Evolutionary conservation across 2,888 invertebrate genomes (phyloP), one percentile per base, ranked within the genome.

Genomic region (Melinaea marsaeus): DNA sequence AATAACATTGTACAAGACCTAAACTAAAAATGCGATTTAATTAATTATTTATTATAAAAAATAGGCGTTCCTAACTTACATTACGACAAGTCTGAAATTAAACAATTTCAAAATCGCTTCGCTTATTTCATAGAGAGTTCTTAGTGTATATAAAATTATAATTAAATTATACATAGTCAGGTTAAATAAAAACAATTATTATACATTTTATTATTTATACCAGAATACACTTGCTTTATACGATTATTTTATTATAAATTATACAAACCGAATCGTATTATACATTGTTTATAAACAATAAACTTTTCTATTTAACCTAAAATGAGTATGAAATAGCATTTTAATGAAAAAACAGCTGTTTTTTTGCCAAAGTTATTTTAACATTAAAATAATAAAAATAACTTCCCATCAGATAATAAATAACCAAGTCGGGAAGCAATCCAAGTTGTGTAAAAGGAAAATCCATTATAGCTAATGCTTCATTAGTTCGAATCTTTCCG

Each of bases 1-100:
- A 71, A 69, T 72, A 68, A 72, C 70, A 72, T 71, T 72, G 74
- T 75, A 75, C 75, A 74, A 62, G 64, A 64, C 55, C 69, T 72
- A 71, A 73, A 75, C 72, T 75, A 75, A 75, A 75, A 76, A 76
- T 76, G 74, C 75, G 64, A 64, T 64, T 69, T 68, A 65, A 66
- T 72, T 72, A 72, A 32, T 71, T 68, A 68, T 69, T 69, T 68
- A 65, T 63, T 66, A 69, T 61, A 67, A 71, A 72, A 72, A 69
- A 73, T 71, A 71, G 68, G 66, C 67, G 68, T 67, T 70, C 69
- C 61, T 65, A 71, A 69, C 67, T 72, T 73, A 73, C 61, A 58
- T 65, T 68, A 68, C 65, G 62, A 72, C 64, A 69, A 46, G 11
- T 46, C 46, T 22, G 22, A 22, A 22, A 22, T 22, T 22, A 22